A percentile compares a stretch with the other conserved stretches of the same genome.
phyloP scores from a whole-genome alignment of 2,888 invertebrate species.

The Ophion costatus region DNA sequence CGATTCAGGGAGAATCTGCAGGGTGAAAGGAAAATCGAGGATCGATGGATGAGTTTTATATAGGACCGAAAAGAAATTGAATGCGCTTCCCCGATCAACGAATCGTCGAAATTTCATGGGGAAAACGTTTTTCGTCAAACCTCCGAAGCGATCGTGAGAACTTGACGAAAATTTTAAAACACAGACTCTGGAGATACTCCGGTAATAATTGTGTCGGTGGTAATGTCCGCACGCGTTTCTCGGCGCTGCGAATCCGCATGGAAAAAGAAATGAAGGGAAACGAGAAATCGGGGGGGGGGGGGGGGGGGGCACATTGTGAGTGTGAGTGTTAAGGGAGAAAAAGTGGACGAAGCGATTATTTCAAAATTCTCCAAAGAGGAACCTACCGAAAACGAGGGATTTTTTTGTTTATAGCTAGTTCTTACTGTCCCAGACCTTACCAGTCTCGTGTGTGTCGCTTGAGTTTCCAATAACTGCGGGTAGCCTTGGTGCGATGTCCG shows the following conservation, averaged over 20 bases:
- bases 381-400: conserved; percentile 69
- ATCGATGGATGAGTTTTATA: conserved; percentile 19
- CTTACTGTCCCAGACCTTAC: conserved; percentile 67
- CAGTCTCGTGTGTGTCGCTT: conserved; percentile 79
- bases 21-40: conserved; percentile 6
- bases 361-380: conserved; percentile 81
- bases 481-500: conserved; percentile 60
- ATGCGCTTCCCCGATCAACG: conserved; percentile 2
- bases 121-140: not conserved
- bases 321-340: not conserved
- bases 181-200: not conserved
- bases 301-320: not conserved
- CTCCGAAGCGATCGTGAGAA: not conserved
- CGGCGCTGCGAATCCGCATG: not conserved
- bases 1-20: not conserved
- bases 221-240: not conserved
- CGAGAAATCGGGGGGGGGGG: not conserved
- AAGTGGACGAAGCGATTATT: conserved; percentile 64
- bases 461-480: conserved; percentile 68
- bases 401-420: conserved; percentile 74
- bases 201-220: not conserved
- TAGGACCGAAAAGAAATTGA: conserved; percentile 33
- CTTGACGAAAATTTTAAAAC: not conserved
- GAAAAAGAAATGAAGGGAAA: not conserved
- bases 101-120: conserved; percentile 1